A percentile compares a stretch with the other conserved stretches of the same genome.
Conservation (phyloP, 2,797 vertebrate species). For the Labeo calbasu region DNA sequence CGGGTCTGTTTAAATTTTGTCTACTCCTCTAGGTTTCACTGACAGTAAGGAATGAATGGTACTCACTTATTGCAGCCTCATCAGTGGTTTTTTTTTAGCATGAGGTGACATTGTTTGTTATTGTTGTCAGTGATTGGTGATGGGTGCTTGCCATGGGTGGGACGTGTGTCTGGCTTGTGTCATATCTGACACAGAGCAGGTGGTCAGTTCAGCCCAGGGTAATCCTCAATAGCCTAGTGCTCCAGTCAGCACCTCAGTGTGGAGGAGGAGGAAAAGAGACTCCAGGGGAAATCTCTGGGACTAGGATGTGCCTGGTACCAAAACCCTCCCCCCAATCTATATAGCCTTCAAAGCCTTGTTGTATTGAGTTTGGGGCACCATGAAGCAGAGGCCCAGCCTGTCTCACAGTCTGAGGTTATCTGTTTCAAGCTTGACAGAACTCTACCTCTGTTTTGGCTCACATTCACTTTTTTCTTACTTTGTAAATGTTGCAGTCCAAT, state of each 20-base stretch:
- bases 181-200: conserved; percentile 77
- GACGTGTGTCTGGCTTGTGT: conserved; percentile 60
- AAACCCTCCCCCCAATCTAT: conserved; percentile 68
- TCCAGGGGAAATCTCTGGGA: conserved; percentile 69
- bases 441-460: conserved; percentile 8
- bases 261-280: conserved; percentile 61
- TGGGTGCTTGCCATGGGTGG: conserved; percentile 16
- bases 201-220: conserved; percentile 63
- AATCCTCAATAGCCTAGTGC: conserved; percentile 55
- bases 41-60: not conserved
- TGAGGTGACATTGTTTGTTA: conserved; percentile 1
- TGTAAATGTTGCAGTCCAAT: not conserved
- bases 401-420: conserved; percentile 35
- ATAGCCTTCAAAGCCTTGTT: conserved; percentile 15
- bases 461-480: not conserved
- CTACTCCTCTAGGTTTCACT: not conserved
- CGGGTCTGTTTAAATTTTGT: not conserved
- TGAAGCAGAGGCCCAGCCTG: conserved; percentile 23
- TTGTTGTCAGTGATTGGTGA: conserved; percentile 32
- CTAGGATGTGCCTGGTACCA: conserved; percentile 73
- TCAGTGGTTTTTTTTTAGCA: not conserved
- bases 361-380: conserved; percentile 45
- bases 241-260: conserved; percentile 56
- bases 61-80: not conserved
- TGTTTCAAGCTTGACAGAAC: conserved; percentile 20